Evolutionary conservation across 2,888 invertebrate species (phyloP), one percentile per base, ranked within the genome.

Genomic region (Biston stratarius): DNA sequence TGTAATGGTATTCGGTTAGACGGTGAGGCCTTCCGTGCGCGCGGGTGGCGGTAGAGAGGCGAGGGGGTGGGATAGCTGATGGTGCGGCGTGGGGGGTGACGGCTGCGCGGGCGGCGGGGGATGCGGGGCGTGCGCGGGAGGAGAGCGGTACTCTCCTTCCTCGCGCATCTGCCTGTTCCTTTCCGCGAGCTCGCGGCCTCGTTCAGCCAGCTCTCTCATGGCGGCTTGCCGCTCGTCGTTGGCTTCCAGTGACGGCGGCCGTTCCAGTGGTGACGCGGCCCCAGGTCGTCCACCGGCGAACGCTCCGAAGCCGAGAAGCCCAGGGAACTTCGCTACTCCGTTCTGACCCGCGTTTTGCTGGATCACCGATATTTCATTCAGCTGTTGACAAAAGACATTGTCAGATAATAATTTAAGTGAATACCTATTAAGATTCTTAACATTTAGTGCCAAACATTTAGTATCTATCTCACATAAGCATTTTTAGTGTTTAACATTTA

Each of bases 361-460:
- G 81, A 96, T 96, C 78, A 96, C 96, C 80, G 96, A 96, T 92
- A 97, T 96, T 92, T 97, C 97, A 94, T 96, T 96, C 90, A 97
- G 94, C 97, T 97, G 95, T 77, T 38, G 64, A 59, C 9, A 24
- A 12, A 48, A 48, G 15, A 14, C 11, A 11, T 24, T 2, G 48
- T 48, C 5, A 48, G 6, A 48, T 0, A 38, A 38, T 38, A 38
- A 5, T 8, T 6, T 6, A 0, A 9, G 38, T 38, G 6, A 6
- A 38, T 38, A n/a, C n/a, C n/a, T n/a, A n/a, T n/a, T n/a, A n/a
- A n/a, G n/a, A n/a, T n/a, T n/a, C n/a, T n/a, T n/a, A n/a, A n/a
- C n/a, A n/a, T n/a, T n/a, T n/a, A n/a, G n/a, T n/a, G n/a, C n/a
- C n/a, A n/a, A n/a, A n/a, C n/a, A n/a, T n/a, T n/a, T n/a, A n/a